Evolutionary conservation across 2,797 vertebrate species (phyloP), one percentile per base, ranked within the genome.

Genomic region (Chelon auratus): DNA sequence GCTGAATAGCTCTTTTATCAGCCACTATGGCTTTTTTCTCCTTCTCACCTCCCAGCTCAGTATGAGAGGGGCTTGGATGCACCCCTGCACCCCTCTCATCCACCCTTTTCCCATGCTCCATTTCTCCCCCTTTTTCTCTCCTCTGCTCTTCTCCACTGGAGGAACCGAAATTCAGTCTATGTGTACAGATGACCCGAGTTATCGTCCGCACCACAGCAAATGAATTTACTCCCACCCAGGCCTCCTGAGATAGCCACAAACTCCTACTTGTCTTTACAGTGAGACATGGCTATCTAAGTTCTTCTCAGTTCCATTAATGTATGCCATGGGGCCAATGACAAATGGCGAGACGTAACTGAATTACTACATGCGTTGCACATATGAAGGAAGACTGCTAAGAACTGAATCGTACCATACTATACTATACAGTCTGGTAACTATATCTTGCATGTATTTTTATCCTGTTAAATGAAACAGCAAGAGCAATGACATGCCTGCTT

Each of bases 1-100:
- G 87, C 80, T 92, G 83, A 94, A 91, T 89, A 89, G 81, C 84
- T 92, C 87, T 90, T 93, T 93, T 92, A 93, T 93, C 87, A 87
- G 66, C 37, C 67, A 77, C 87, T 22, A 40, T 77, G 78, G 52
- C 60, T 72, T 89, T 90, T 89, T 88, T 75, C 62, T 67, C 71
- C 68, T 78, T 61, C 45, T 78, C 43, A 62, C 77, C 81, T 85
- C 77, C 82, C 76, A 78, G 82, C 53, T 83, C 80, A 87, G 74
- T 80, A 75, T 69, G 78, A 81, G 78, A 76, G 57, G 75, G 65
- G 65, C 60, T 74, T 62, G 70, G 78, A 68, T 71, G 51, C 67
- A 55, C 75, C 74, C 81, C 62, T 81, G 68, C 71, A 73, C 56
- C 70, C 36, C 36, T 43, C 22, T 51, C 57, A 33, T 57, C 42